Base-by-base conservation (phyloP, 1,140 invertebrate species). In the Heliothis subflexa region DNA sequence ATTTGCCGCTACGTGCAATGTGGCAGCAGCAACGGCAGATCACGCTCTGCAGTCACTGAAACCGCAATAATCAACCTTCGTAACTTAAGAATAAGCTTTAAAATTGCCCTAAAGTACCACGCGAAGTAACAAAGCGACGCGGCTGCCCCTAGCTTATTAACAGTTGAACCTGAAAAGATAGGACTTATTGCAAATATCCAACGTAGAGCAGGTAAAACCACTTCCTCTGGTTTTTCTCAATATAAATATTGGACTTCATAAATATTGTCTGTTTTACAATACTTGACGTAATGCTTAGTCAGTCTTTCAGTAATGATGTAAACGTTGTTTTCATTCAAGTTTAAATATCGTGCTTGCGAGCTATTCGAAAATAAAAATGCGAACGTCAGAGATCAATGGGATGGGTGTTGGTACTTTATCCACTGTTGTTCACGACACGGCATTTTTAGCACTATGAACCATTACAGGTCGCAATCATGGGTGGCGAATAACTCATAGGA, bases 261-360 rank as follows among this genome's bases (percentile, higher is more conserved):
- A 33, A 28, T 50, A 25, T 28, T 28, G 11, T 14, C 1, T 68
- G 18, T 14, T 52, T 1, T 14, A 70, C 40, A 57, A 21, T 21
- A 12, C 10, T 25, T 59, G 28, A 28, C 57, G 47, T 49, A 64
- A 76, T 76, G 76, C 80, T 82, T 84, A 85, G 76, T 78, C 83
- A 83, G 40, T 68, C 45, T 76, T 89, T 78, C 83, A 83, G 40
- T 71, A 50, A 78, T 89, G 85, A 89, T 88, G 85, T 86, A 85
- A 87, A 87, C 28, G 49, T 62, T 74, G 70, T 81, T 86, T 87
- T 86, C 87, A 90, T 90, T 90, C 87, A 80, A 77, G 81, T 86
- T 85, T 84, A 83, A 77, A 78, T 68, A 71, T 81, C 70, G 78
- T 84, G 77, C 82, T 79, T 84, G 79, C 61, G 66, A 71, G 70